Conservation (phyloP, 1,140 invertebrate species). For the Hyphantria cunea region DNA sequence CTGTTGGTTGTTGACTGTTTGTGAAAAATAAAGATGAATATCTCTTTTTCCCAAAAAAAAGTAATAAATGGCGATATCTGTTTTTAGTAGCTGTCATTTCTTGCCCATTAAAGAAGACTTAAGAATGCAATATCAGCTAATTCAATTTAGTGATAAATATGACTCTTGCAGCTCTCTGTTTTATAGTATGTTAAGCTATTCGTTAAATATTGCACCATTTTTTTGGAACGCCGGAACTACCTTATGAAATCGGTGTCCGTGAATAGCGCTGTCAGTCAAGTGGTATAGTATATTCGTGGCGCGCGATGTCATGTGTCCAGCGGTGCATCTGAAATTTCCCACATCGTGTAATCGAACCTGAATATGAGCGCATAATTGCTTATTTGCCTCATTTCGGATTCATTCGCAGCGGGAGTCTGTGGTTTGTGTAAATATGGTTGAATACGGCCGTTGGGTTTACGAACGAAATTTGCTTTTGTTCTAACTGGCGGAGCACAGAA, state of each 20-base stretch:
- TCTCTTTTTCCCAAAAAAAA: no score
- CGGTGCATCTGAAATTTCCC: conserved; percentile 59
- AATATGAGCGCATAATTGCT: conserved; percentile 73
- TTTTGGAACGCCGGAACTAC: conserved; percentile 23
- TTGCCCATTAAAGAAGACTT: no score
- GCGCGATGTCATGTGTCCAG: conserved; percentile 38
- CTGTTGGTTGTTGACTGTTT: no score
- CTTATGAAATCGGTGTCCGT: conserved; percentile 34
- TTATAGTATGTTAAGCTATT: not conserved
- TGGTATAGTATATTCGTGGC: conserved; percentile 4
- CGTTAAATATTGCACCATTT: conserved; percentile 2
- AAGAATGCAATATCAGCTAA: no score
- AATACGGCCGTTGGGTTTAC: conserved; percentile 17
- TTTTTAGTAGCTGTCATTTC: no score
- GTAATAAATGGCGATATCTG: no score
- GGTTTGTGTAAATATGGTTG: conserved; percentile 42
- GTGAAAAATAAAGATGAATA: no score
- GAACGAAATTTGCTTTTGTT: conserved; percentile 26
- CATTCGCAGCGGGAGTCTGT: conserved; percentile 54
- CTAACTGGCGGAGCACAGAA: conserved; percentile 5
- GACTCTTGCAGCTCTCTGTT: no score
- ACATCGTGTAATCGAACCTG: conserved; percentile 62
- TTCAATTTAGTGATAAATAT: no score
- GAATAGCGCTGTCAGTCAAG: conserved; percentile 29
- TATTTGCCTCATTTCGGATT: conserved; percentile 77